phyloP scores from a whole-genome alignment of 2,797 vertebrate genomes.

The Sebastes miniatus region DNA sequence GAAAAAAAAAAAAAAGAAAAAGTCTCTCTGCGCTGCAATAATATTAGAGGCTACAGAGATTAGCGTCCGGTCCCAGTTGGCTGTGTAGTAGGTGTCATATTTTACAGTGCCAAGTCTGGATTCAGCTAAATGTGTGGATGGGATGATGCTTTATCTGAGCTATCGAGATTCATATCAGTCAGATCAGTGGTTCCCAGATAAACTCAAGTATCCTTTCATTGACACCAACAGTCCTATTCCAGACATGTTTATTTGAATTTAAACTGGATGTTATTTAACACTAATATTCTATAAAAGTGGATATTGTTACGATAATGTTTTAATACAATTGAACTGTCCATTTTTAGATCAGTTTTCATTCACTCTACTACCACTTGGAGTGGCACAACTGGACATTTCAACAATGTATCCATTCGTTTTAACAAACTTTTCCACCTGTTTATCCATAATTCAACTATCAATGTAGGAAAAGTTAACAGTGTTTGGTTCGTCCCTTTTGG shows the following conservation, averaged over 20 bases:
- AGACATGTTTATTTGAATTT: neutral
- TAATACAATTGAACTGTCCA: neutral
- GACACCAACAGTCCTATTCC: slow-evolving; percentile 15
- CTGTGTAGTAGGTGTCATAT: slow-evolving; percentile 32
- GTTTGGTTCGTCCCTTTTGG: too few species aligned
- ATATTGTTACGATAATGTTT: neutral
- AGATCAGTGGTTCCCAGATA: neutral
- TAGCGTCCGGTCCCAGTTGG: slow-evolving; percentile 28
- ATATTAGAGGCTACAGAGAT: slow-evolving; percentile 39
- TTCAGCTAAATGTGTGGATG: slow-evolving; percentile 7
- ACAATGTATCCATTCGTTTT: neutral
- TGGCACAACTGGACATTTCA: neutral
- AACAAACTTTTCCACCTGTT: neutral
- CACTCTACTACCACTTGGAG: neutral
- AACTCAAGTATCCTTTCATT: neutral
- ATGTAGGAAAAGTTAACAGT: too few species aligned
- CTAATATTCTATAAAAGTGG: neutral
- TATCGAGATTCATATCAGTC: neutral
- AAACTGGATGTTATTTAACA: neutral
- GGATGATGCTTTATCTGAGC: slow-evolving; percentile 21
- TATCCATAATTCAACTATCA: neutral
- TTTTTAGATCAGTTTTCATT: neutral
- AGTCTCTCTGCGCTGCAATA: slow-evolving; percentile 35
- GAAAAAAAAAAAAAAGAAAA: neutral
- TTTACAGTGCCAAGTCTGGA: slow-evolving; percentile 44